These are phyloP conservation scores for Pipistrellus nathusii DNA, from an alignment of 2,797 vertebrate species.

Conservation along the genomic window DNA sequence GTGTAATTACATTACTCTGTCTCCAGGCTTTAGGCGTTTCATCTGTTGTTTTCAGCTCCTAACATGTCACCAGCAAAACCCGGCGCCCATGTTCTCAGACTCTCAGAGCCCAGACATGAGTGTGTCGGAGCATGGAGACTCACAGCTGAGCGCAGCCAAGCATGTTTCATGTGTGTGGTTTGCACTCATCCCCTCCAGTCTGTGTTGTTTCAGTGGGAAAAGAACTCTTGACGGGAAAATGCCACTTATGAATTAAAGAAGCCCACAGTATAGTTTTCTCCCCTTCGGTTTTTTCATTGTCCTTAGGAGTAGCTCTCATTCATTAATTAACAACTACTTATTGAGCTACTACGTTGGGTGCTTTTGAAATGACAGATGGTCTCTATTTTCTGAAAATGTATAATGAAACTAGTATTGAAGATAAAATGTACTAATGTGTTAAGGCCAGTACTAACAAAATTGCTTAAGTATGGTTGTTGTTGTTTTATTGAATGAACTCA, in stretches of 20 bases:
- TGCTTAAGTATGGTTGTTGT: background rate
- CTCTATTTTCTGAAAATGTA: background rate
- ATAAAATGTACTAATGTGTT: background rate
- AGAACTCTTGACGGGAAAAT: background rate
- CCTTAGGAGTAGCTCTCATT: background rate
- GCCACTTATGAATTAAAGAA: background rate
- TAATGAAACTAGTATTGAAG: background rate
- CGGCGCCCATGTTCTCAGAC: background rate
- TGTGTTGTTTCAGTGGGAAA: background rate
- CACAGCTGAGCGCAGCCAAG: background rate
- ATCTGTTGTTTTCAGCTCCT: background rate
- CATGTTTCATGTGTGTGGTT: background rate
- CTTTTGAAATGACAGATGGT: background rate
- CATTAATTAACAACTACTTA: background rate
- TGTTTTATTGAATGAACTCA: background rate
- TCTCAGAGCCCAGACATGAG: background rate
- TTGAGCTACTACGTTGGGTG: background rate
- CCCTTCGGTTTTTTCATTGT: background rate
- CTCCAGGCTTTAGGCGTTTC: background rate
- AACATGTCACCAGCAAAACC: background rate
- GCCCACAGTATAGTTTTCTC: background rate
- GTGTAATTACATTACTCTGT: background rate
- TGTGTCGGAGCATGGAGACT: background rate
- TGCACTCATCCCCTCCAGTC: background rate
- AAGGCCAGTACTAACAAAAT: conserved; percentile 21